phyloP scores from a whole-genome alignment of 2,797 vertebrate species.

The Rhinella marina region DNA sequence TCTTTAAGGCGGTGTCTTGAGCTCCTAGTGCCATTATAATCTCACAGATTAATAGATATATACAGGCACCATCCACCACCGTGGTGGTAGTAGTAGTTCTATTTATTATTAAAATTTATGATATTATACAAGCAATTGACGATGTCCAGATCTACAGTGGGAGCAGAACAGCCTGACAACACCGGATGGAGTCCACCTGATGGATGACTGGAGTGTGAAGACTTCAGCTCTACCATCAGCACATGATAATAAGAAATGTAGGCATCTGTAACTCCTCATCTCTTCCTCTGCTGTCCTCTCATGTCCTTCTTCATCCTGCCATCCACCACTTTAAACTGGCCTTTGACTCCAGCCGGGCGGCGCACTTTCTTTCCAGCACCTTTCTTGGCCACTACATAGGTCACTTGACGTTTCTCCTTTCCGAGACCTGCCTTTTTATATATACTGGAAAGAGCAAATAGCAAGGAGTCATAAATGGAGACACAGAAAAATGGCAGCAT shows the following conservation, averaged over 20 bases:
- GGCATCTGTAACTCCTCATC: conserved; percentile 55
- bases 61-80: background rate
- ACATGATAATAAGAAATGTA: background rate
- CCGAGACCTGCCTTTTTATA: conserved; percentile 95
- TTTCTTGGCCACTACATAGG: conserved; percentile 91
- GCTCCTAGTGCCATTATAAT: too few relatives aligned
- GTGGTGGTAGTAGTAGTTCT: background rate
- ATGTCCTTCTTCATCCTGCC: conserved; percentile 95
- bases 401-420: conserved; percentile 92
- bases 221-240: background rate
- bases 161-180: background rate
- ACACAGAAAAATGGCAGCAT: background rate
- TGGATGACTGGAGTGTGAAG: background rate
- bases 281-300: conserved; percentile 81
- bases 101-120: background rate
- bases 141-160: background rate
- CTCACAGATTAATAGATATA: too few relatives aligned
- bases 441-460: conserved; percentile 78
- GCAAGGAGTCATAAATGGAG: background rate
- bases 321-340: conserved; percentile 93
- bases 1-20: too few relatives aligned
- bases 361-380: conserved; percentile 85
- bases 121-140: background rate
- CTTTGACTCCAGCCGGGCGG: conserved; percentile 87
- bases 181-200: background rate